phyloP scores from a whole-genome alignment of 2,797 vertebrate genomes.

The Acridotheres tristis region DNA sequence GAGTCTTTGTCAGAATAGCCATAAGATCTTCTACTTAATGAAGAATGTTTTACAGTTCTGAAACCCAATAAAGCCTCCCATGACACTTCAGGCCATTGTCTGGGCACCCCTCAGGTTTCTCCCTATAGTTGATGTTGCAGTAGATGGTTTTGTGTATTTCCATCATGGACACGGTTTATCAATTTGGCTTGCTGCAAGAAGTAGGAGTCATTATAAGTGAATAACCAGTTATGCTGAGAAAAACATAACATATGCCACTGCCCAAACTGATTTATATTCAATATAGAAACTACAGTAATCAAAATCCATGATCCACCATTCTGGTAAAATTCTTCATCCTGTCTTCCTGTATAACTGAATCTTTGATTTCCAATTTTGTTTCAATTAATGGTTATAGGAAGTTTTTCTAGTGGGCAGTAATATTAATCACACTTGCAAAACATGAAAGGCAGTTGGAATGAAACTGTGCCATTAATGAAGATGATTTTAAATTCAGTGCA shows the following conservation, averaged over 20 bases:
- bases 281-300: background rate
- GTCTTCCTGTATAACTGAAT: background rate
- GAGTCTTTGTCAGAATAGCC: background rate
- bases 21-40: background rate
- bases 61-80: background rate
- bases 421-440: constrained; percentile 40
- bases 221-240: background rate
- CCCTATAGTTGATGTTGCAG: rapidly evolving
- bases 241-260: background rate
- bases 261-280: background rate
- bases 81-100: rapidly evolving
- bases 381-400: constrained; percentile 7
- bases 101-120: background rate
- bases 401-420: background rate
- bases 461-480: background rate
- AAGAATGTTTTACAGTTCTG: background rate
- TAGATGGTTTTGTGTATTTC: background rate
- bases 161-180: background rate
- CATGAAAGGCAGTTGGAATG: background rate
- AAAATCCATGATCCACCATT: background rate
- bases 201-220: background rate
- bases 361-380: constrained; percentile 25
- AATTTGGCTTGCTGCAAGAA: background rate
- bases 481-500: background rate
- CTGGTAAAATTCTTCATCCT: constrained; percentile 17